Evolutionary conservation across 2,797 vertebrate genomes (phyloP).

Genomic region (Phrynocephalus forsythii): DNA sequence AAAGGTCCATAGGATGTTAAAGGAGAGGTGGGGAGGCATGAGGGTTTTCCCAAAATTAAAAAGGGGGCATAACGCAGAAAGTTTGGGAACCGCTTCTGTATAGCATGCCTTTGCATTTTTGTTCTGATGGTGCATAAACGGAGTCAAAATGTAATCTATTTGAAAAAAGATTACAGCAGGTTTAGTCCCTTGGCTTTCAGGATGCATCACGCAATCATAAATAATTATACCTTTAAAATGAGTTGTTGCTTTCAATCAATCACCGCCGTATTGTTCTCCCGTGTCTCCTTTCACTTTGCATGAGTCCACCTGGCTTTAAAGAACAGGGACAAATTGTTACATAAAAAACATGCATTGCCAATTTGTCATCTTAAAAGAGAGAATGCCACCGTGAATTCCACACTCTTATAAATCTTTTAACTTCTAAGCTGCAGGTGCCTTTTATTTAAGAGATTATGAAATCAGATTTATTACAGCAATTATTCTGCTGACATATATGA

Average conservation of each 20-base stretch:
- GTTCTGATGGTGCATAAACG: not conserved
- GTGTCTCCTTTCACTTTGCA: not conserved
- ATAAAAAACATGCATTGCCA: slow-evolving; percentile 5
- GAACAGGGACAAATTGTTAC: not conserved
- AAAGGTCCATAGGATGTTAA: no score
- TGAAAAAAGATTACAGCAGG: not conserved
- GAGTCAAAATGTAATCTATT: not conserved
- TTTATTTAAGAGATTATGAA: slow-evolving; percentile 24
- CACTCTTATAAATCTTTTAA: slow-evolving; percentile 1
- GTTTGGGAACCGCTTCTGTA: not conserved
- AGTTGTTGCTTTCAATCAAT: not conserved
- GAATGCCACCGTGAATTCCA: slow-evolving; percentile 2
- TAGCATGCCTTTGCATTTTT: not conserved
- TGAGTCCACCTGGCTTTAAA: slow-evolving; percentile 5
- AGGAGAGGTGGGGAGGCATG: no score
- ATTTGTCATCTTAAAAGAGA: slow-evolving; percentile 8
- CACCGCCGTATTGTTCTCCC: not conserved
- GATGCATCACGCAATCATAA: not conserved
- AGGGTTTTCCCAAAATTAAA: no score
- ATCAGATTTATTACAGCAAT: slow-evolving; percentile 26
- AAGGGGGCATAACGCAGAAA: no score
- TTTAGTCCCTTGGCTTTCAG: not conserved
- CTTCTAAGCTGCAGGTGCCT: slow-evolving; percentile 16
- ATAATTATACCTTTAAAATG: not conserved
- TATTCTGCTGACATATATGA: slow-evolving; percentile 18